These are phyloP conservation scores for Alca torda DNA, from an alignment of 2,797 vertebrate species.

Conservation along the genomic window DNA sequence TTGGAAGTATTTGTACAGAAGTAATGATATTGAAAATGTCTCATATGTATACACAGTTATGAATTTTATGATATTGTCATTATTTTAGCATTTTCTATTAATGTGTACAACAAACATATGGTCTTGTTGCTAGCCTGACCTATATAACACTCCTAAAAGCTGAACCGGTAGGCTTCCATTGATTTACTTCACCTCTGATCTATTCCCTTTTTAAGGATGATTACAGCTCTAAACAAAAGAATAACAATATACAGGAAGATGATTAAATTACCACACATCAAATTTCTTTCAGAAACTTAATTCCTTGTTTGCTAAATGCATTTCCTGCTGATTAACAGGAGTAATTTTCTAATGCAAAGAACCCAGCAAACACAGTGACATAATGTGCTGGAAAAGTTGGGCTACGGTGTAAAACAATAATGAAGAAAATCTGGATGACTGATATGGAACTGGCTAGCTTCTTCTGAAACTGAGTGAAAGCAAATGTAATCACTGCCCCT, in stretches of 20 bases:
- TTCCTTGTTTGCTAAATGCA: slow-evolving; percentile 58
- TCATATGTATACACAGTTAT: neutral
- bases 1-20: neutral
- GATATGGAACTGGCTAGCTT: neutral
- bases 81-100: neutral
- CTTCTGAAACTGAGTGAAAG: slow-evolving; percentile 6
- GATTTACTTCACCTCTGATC: neutral
- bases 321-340: slow-evolving; percentile 44
- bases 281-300: slow-evolving; percentile 58
- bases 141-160: neutral
- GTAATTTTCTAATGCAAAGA: slow-evolving; percentile 51
- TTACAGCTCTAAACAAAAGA: neutral
- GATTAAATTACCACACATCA: slow-evolving; percentile 28
- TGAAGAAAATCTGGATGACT: neutral
- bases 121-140: neutral
- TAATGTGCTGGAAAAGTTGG: neutral
- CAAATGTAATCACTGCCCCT: neutral
- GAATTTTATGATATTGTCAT: neutral
- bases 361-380: neutral
- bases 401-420: slow-evolving; percentile 15
- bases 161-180: neutral
- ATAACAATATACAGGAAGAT: neutral
- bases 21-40: neutral
- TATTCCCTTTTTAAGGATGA: neutral
- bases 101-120: neutral